Evolutionary conservation across 2,797 vertebrate species (phyloP).

Genomic region (Crocidura indochinensis): DNA sequence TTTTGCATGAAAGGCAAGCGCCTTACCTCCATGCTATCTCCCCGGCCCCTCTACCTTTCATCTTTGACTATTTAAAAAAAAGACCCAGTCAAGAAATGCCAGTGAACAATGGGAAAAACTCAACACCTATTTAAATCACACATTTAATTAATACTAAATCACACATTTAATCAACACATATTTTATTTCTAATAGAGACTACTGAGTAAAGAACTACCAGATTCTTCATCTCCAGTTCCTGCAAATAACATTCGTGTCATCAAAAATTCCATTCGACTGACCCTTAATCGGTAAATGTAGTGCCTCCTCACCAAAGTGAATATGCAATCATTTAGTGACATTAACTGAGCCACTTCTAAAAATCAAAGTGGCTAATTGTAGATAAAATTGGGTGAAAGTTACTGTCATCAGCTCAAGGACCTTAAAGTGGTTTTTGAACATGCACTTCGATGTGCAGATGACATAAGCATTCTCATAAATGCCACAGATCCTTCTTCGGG

Average conservation of each 20-base stretch:
- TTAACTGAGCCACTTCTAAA: slow-evolving; percentile 38
- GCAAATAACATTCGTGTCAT: slow-evolving; percentile 95
- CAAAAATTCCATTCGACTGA: slow-evolving; percentile 98
- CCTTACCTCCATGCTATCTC: too few relatives aligned
- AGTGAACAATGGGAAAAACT: slow-evolving; percentile 9
- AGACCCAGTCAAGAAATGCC: slow-evolving; percentile 1
- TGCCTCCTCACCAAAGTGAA: slow-evolving; percentile 90
- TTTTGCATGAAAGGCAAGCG: too few relatives aligned
- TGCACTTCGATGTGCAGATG: slow-evolving; percentile 81
- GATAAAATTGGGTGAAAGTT: slow-evolving; percentile 72
- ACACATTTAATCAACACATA: slow-evolving; percentile 1
- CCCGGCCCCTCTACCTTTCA: background rate
- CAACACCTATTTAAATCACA: background rate
- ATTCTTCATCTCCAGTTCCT: slow-evolving; percentile 97
- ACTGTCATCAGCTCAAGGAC: slow-evolving; percentile 61
- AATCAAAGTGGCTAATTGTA: slow-evolving; percentile 58
- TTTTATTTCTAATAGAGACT: slow-evolving; percentile 92
- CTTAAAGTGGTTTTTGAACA: slow-evolving; percentile 76
- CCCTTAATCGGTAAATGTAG: slow-evolving; percentile 94
- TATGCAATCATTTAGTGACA: slow-evolving; percentile 71
- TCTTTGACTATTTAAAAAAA: background rate
- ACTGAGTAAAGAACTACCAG: slow-evolving; percentile 98
- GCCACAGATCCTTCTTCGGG: slow-evolving; percentile 74
- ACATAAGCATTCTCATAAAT: slow-evolving; percentile 78
- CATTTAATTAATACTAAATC: background rate